These are phyloP conservation scores for Parus major DNA, from an alignment of 2,113 vertebrate genomes.

Conservation along the genomic window DNA sequence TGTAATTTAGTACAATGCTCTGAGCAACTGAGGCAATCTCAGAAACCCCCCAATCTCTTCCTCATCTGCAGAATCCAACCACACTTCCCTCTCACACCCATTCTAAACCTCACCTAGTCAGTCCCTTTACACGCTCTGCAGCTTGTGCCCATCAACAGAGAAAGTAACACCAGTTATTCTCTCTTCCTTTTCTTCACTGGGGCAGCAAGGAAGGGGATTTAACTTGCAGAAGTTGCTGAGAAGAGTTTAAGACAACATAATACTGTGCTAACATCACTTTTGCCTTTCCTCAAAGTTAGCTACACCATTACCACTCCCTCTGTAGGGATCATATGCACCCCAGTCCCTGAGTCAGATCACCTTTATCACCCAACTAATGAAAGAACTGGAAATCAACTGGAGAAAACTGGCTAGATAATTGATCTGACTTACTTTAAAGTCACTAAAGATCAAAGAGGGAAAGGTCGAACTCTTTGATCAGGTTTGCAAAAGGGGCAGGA, in stretches of 20 bases:
- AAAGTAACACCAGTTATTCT: background rate
- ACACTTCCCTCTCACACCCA: background rate
- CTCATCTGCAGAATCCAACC: background rate
- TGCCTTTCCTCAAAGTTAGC: background rate
- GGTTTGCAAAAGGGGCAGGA: background rate
- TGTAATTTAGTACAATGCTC: background rate
- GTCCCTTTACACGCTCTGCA: background rate
- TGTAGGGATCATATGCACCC: fast-evolving
- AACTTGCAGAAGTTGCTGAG: background rate
- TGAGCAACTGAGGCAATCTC: background rate
- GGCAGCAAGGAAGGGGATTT: background rate
- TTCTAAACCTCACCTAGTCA: background rate
- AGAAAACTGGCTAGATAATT: background rate
- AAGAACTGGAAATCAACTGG: background rate
- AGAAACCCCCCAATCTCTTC: background rate
- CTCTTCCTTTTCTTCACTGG: background rate
- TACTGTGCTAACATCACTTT: background rate
- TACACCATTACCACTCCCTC: fast-evolving
- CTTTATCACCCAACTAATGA: background rate
- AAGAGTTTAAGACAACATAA: background rate
- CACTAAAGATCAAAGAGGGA: background rate
- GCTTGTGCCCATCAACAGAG: background rate
- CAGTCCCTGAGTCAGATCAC: background rate
- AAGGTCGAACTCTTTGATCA: background rate
- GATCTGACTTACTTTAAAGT: background rate